Conservation (phyloP, 1,140 invertebrate genomes). For the Papilio aristodemus region DNA sequence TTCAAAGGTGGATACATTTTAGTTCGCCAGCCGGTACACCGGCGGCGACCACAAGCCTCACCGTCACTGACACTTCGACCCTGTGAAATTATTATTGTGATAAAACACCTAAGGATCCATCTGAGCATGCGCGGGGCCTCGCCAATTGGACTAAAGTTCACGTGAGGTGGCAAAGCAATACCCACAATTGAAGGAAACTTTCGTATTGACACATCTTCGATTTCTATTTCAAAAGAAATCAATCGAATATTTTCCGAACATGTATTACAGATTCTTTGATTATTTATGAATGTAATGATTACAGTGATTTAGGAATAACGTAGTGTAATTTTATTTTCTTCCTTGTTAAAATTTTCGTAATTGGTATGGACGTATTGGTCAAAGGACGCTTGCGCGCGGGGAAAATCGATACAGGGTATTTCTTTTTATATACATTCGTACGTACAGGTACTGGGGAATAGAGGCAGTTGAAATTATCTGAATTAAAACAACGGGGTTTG, state of each 20-base stretch:
- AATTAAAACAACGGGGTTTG: background rate
- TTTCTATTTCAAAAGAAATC: constrained; percentile 17
- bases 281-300: background rate
- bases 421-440: constrained; percentile 39
- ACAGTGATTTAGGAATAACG: background rate
- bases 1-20: constrained; percentile 52
- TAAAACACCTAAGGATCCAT: constrained; percentile 42
- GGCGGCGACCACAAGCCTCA: constrained; percentile 52
- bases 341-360: constrained; percentile 30
- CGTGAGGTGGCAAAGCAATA: constrained; percentile 40
- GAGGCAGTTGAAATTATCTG: constrained; percentile 16
- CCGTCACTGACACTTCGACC: constrained; percentile 63
- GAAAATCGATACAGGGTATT: constrained; percentile 60
- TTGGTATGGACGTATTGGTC: constrained; percentile 29
- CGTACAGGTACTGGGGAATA: background rate
- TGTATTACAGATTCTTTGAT: background rate
- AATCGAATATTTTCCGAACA: background rate
- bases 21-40: constrained; percentile 57
- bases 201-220: constrained; percentile 22
- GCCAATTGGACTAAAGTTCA: constrained; percentile 63
- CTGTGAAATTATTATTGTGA: constrained; percentile 58
- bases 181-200: constrained; percentile 21
- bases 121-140: constrained; percentile 63
- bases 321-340: background rate
- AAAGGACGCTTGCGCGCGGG: constrained; percentile 66